Conservation (phyloP, 2,888 invertebrate genomes). For the Alloscopus bannaensis region DNA sequence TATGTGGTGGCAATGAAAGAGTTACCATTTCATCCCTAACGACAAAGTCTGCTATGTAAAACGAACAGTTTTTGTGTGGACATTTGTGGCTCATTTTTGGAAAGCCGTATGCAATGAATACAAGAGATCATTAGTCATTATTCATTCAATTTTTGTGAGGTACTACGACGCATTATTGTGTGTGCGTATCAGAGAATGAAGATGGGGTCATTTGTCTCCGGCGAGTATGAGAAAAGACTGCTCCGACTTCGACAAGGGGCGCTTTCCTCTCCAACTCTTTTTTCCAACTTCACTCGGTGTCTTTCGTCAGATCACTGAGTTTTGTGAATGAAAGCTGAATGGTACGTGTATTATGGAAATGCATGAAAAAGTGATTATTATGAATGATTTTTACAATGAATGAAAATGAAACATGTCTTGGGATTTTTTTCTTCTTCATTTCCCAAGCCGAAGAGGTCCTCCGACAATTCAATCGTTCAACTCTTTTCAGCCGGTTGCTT, state of each 20-base stretch:
- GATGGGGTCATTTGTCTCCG: conserved; percentile 32
- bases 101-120: conserved; percentile 30
- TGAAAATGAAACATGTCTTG: not conserved
- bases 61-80: not conserved
- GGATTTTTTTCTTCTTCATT: conserved; percentile 8
- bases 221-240: not conserved
- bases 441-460: too few species aligned
- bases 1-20: not conserved
- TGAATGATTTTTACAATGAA: conserved; percentile 2
- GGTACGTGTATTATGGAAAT: not conserved
- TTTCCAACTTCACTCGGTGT: conserved; percentile 31
- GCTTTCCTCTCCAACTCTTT: conserved; percentile 30
- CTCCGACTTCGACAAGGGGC: too few species aligned
- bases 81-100: not conserved
- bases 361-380: not conserved
- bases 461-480: too few species aligned
- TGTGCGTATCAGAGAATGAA: too few species aligned
- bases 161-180: not conserved
- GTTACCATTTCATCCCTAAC: not conserved
- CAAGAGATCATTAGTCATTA: conserved; percentile 47
- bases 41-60: not conserved
- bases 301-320: conserved; percentile 22
- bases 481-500: conserved; percentile 23
- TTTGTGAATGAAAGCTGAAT: conserved; percentile 32
- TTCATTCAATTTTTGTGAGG: conserved; percentile 14